A percentile compares a stretch with the other conserved stretches of the same genome.
These are phyloP conservation scores for Argya squamiceps DNA, from an alignment of 2,797 vertebrate genomes.

Conservation along the genomic window DNA sequence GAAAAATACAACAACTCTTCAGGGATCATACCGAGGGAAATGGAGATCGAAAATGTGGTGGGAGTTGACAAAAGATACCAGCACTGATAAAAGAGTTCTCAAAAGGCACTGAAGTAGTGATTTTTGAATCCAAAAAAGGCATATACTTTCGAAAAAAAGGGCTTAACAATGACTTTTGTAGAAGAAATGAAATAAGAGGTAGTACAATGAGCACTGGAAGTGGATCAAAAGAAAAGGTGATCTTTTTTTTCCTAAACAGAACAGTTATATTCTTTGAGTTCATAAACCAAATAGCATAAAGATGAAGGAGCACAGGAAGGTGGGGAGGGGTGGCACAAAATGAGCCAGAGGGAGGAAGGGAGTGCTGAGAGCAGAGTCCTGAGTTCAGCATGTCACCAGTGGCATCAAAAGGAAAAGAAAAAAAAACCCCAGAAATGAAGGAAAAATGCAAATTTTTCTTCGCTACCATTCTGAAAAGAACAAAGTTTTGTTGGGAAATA, in stretches of 20 bases:
- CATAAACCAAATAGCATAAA: conserved; percentile 48
- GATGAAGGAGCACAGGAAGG: neutral
- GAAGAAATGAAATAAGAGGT: conserved; percentile 8
- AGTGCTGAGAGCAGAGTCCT: neutral
- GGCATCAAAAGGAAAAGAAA: neutral
- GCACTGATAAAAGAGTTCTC: conserved; percentile 15
- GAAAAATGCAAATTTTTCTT: neutral
- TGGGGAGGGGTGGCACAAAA: neutral
- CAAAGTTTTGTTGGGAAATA: neutral
- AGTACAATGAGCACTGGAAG: conserved; percentile 24
- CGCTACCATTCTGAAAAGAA: neutral
- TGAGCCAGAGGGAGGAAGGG: neutral
- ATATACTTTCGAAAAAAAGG: neutral
- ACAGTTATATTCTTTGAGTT: conserved; percentile 15
- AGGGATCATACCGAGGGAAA: neutral
- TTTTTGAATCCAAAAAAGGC: conserved; percentile 33
- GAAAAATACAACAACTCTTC: conserved; percentile 9
- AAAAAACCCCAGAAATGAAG: neutral
- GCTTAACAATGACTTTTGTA: conserved; percentile 17
- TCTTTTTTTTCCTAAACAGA: conserved; percentile 45
- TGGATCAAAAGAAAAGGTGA: conserved; percentile 28
- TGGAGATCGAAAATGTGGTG: neutral
- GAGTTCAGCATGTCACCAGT: neutral
- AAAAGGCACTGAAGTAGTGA: conserved; percentile 13
- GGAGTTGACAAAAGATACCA: conserved; percentile 47